Evolutionary conservation across 2,113 vertebrate genomes (phyloP).

Genomic region (Oreochromis niloticus): DNA sequence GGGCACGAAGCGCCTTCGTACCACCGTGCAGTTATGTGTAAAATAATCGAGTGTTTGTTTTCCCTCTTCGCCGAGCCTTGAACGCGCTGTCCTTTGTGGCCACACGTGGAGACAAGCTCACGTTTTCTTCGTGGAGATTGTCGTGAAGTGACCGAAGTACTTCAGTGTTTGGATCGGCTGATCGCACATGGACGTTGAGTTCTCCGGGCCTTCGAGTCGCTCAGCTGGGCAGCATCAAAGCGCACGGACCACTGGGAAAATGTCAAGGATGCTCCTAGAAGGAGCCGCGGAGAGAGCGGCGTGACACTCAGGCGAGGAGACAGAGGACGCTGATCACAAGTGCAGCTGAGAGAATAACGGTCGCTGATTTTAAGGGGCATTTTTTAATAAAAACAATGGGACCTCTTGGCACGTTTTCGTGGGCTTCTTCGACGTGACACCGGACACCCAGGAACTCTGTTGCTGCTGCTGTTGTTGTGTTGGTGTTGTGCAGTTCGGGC

Average conservation of each 20-base stretch:
- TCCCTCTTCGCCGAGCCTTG: neutral
- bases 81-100: conserved; percentile 7
- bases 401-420: neutral
- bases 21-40: neutral
- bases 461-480: neutral
- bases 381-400: neutral
- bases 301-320: neutral
- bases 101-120: neutral
- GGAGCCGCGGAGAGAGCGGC: neutral
- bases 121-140: neutral
- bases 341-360: neutral
- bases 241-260: conserved; percentile 4
- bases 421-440: conserved; percentile 34
- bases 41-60: neutral
- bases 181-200: neutral
- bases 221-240: neutral
- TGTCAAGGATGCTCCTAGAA: conserved; percentile 37
- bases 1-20: neutral
- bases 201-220: neutral
- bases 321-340: neutral
- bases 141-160: neutral
- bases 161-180: neutral
- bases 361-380: neutral
- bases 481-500: neutral
- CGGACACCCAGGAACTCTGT: conserved; percentile 15